Evolutionary conservation across 2,113 vertebrate species (phyloP).

Genomic region (Otis tarda): DNA sequence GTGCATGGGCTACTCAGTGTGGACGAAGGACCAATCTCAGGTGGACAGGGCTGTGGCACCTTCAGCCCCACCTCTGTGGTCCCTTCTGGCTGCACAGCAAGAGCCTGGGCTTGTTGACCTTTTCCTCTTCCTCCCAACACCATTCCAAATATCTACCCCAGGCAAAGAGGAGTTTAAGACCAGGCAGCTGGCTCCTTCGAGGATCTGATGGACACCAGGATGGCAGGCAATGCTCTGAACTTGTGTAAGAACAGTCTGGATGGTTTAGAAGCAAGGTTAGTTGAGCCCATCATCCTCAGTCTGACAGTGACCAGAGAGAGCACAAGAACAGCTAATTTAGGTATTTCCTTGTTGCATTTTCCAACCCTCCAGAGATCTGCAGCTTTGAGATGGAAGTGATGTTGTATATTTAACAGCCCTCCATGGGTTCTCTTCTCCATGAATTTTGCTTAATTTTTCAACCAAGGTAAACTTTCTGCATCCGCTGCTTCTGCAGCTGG

Average conservation of each 20-base stretch:
- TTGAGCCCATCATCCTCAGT: background rate
- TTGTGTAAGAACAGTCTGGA: background rate
- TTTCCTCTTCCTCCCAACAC: background rate
- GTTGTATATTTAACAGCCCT: background rate
- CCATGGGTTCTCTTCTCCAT: background rate
- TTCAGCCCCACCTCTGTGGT: background rate
- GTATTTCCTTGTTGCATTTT: background rate
- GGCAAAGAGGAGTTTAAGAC: background rate
- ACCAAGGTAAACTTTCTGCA: background rate
- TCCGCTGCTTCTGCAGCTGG: background rate
- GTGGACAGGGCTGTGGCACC: background rate
- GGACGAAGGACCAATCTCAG: background rate
- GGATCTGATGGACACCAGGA: background rate
- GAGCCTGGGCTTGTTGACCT: background rate
- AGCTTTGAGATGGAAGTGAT: background rate
- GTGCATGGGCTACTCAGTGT: background rate
- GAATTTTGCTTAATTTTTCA: background rate
- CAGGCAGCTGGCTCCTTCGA: background rate
- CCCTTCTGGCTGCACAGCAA: background rate
- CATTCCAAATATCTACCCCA: background rate
- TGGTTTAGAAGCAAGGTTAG: background rate
- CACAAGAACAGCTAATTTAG: background rate
- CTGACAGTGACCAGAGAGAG: background rate
- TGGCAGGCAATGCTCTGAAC: background rate
- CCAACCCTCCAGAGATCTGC: background rate